These are phyloP conservation scores for Graptemys geographica DNA, from an alignment of 2,797 vertebrate genomes.

Conservation along the genomic window DNA sequence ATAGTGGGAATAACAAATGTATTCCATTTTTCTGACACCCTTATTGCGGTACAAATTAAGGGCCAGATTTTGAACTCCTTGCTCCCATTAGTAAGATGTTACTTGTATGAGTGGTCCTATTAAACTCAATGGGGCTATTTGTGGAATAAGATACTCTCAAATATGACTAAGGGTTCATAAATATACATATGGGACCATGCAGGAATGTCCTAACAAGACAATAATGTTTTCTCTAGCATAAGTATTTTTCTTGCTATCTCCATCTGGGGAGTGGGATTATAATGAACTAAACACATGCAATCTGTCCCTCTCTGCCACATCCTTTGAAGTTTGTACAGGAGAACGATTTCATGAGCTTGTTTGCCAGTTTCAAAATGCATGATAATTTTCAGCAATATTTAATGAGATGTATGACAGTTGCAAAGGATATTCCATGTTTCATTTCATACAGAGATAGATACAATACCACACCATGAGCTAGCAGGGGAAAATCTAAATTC, in stretches of 20 bases:
- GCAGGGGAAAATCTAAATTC: not conserved
- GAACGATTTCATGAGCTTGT: slow-evolving; percentile 25
- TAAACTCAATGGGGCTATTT: slow-evolving; percentile 20
- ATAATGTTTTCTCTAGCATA: slow-evolving; percentile 19
- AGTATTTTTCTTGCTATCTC: slow-evolving; percentile 37
- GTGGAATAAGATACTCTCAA: slow-evolving; percentile 34
- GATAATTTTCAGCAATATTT: slow-evolving; percentile 1
- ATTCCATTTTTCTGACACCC: not conserved
- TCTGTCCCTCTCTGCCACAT: not conserved
- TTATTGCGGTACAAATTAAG: not conserved
- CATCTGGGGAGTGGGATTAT: slow-evolving; percentile 14
- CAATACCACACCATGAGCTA: not conserved
- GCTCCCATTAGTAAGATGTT: slow-evolving; percentile 18
- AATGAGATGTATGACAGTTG: not conserved
- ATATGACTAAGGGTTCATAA: slow-evolving; percentile 1
- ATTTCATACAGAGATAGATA: not conserved
- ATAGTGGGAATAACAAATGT: not conserved
- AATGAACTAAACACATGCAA: slow-evolving; percentile 35
- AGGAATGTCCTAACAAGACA: slow-evolving; percentile 24
- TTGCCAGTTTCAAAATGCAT: not conserved
- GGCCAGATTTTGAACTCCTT: slow-evolving; percentile 22
- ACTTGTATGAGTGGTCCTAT: not conserved
- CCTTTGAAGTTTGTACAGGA: slow-evolving; percentile 4
- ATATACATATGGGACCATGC: not conserved
- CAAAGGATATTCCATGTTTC: not conserved